Percentiles rank a stretch among this genome's conserved stretches.
These are phyloP conservation scores for Brachionus asplanchnoidis DNA, from an alignment of 1,140 invertebrate species.

Conservation along the genomic window DNA sequence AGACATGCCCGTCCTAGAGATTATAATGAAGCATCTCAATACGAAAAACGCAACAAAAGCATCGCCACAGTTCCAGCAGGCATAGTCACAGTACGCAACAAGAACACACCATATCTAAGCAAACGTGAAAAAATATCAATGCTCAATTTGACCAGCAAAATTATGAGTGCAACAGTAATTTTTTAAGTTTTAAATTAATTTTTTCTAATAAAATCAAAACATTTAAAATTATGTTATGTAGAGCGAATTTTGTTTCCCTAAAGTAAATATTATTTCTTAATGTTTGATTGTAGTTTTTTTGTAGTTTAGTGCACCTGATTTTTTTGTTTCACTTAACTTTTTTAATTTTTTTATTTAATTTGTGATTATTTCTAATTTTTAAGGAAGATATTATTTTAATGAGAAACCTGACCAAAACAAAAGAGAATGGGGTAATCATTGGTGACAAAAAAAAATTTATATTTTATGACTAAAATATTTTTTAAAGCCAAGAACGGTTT, in stretches of 20 bases:
- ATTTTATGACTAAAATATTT: neutral
- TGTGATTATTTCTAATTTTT: neutral
- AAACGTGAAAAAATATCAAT: conserved; percentile 39
- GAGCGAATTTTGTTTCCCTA: conserved; percentile 26
- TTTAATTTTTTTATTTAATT: neutral
- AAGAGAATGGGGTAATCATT: neutral
- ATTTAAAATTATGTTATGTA: neutral
- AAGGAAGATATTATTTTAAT: conserved; percentile 21
- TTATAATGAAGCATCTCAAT: neutral
- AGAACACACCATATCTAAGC: conserved; percentile 13
- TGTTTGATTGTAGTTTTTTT: neutral
- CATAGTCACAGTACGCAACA: conserved; percentile 14
- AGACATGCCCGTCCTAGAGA: neutral
- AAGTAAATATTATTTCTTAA: conserved; percentile 13
- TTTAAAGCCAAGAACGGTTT: neutral
- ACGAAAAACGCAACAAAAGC: conserved; percentile 20
- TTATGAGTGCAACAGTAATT: conserved; percentile 40
- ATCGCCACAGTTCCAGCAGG: neutral
- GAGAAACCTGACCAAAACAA: neutral
- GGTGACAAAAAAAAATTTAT: neutral
- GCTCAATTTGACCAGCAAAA: conserved; percentile 38
- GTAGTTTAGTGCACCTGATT: neutral
- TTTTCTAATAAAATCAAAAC: neutral
- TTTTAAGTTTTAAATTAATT: neutral
- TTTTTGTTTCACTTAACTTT: conserved; percentile 4